These are phyloP conservation scores for Pteropus alecto DNA, from an alignment of 2,113 vertebrate species.

Conservation along the genomic window DNA sequence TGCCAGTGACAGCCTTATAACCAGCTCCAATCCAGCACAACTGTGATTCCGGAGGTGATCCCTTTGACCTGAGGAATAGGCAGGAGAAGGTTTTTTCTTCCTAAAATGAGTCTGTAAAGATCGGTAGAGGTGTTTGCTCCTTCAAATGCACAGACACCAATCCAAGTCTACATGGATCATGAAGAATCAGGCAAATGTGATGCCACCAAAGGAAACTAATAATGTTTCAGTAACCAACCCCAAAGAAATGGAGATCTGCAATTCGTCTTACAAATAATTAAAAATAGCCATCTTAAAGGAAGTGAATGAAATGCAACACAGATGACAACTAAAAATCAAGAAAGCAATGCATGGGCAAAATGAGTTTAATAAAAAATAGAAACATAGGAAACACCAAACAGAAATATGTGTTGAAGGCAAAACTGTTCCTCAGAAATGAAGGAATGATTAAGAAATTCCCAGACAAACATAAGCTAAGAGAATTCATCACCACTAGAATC, in stretches of 20 bases:
- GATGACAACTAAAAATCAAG: not conserved
- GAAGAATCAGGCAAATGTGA: not conserved
- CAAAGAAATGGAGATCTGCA: not conserved
- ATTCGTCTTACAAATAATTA: not conserved
- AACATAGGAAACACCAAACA: not conserved
- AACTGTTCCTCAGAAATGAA: not conserved
- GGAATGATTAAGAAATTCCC: not conserved
- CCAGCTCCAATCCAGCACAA: not conserved
- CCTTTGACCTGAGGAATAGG: not conserved
- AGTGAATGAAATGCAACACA: not conserved
- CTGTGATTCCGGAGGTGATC: not conserved
- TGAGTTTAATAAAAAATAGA: not conserved
- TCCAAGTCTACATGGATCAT: not conserved
- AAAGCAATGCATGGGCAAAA: not conserved
- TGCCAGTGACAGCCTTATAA: not conserved
- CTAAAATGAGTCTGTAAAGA: not conserved
- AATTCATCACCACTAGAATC: not conserved
- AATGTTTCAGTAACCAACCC: not conserved
- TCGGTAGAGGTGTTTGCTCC: not conserved
- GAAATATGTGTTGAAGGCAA: not conserved
- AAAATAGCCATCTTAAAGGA: not conserved
- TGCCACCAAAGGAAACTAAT: not conserved
- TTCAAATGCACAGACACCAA: not conserved
- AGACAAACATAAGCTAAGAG: not conserved
- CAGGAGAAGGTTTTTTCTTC: not conserved